Conservation (phyloP, 2,888 invertebrate species). For the Campoplex nolae region DNA sequence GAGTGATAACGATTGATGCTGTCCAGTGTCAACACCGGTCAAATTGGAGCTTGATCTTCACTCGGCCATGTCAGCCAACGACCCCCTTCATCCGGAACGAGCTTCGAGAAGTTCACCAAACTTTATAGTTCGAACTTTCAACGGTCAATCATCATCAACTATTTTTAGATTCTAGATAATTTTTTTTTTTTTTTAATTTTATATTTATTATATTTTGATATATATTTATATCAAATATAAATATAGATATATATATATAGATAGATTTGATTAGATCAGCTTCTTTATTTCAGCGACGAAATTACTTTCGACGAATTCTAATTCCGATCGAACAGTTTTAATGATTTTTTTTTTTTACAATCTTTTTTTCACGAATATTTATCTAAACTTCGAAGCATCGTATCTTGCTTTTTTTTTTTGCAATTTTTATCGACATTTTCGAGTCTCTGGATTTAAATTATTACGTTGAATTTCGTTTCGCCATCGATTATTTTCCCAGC, state of each 20-base stretch:
- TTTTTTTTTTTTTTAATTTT: not conserved
- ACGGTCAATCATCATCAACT: not conserved
- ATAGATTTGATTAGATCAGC: no score
- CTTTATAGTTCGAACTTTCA: not conserved
- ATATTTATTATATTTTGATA: no score
- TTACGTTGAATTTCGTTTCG: not conserved
- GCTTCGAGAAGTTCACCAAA: constrained; percentile 17
- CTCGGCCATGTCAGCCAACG: constrained; percentile 51
- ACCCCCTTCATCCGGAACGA: constrained; percentile 39
- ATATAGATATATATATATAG: no score
- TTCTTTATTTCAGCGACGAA: no score
- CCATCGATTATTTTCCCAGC: not conserved
- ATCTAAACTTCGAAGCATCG: not conserved
- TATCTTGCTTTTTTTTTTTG: not conserved
- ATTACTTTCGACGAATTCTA: no score
- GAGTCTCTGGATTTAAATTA: not conserved
- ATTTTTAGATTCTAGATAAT: not conserved
- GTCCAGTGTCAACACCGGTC: constrained; percentile 7
- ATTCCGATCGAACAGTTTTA: no score
- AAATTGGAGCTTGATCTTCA: constrained; percentile 46
- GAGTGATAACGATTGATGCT: not conserved
- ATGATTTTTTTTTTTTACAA: not conserved
- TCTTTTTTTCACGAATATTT: not conserved
- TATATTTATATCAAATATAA: no score
- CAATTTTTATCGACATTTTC: no score